Percentiles rank a stretch among this genome's conserved stretches.
These are phyloP conservation scores for Anneissia japonica DNA, from an alignment of 35 echinoderm and acorn worm genomes.

Conservation along the genomic window DNA sequence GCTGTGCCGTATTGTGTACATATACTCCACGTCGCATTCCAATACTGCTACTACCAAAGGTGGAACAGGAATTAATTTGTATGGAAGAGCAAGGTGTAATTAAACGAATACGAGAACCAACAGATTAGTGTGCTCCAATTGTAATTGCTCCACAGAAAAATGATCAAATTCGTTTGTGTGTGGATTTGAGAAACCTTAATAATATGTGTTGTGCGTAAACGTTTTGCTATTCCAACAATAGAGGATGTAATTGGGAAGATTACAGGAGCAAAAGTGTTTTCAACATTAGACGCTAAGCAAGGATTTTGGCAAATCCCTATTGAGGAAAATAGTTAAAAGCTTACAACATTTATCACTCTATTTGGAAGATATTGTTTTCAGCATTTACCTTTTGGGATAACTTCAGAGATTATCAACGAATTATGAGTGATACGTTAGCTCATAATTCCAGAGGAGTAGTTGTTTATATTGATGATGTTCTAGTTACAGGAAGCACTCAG, in stretches of 20 bases:
- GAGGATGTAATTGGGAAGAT: not conserved
- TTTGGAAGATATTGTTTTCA: constrained; percentile 23
- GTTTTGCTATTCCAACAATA: not conserved
- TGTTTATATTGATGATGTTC: no score
- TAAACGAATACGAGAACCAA: constrained; percentile 2
- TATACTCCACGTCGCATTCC: not conserved
- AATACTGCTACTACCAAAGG: not conserved
- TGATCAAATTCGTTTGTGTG: constrained; percentile 5
- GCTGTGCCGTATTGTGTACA: not conserved
- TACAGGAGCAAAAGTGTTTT: constrained; percentile 8
- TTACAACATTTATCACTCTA: constrained; percentile 36
- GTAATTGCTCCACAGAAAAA: constrained; percentile 1
- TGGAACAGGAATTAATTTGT: not conserved
- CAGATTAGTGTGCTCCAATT: constrained; percentile 18
- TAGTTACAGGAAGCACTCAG: no score
- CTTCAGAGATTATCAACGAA: not conserved
- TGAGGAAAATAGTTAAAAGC: not conserved
- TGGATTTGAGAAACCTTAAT: constrained; percentile 11
- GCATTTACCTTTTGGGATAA: not conserved
- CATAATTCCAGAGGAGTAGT: no score
- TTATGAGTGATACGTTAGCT: not conserved
- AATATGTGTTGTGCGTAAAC: not conserved
- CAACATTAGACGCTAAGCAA: constrained; percentile 10
- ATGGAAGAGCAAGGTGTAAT: constrained; percentile 7
- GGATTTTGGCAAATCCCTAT: constrained; percentile 24